Conservation (phyloP, 2,888 invertebrate genomes). For the Stramonita haemastoma region DNA sequence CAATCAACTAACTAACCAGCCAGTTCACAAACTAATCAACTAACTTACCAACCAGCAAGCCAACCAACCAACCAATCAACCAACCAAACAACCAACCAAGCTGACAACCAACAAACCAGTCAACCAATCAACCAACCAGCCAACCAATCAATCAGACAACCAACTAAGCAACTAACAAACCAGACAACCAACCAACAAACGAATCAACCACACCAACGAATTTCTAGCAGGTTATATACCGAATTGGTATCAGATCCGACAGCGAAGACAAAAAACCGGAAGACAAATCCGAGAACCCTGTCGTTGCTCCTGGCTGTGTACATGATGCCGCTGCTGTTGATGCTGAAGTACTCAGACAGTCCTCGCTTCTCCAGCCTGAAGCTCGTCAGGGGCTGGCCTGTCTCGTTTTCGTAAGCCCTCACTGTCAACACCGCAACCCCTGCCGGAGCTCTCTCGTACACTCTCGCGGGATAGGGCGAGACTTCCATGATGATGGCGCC, state of each 20-base stretch:
- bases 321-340: constrained; percentile 23
- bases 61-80: no score
- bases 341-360: constrained; percentile 34
- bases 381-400: constrained; percentile 43
- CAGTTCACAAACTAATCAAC: no score
- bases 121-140: no score
- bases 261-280: constrained; percentile 7
- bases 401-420: constrained; percentile 53
- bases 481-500: constrained; percentile 49
- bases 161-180: background rate
- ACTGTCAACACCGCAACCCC: constrained; percentile 57
- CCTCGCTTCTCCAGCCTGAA: constrained; percentile 18
- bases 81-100: no score
- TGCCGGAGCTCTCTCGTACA: constrained; percentile 56
- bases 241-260: background rate
- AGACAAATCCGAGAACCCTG: background rate
- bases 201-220: background rate
- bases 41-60: no score
- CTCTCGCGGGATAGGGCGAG: constrained; percentile 57
- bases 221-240: background rate
- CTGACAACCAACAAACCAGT: no score
- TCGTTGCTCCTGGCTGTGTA: constrained; percentile 17
- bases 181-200: background rate
- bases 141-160: background rate
- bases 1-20: no score